Evolutionary conservation across 2,888 invertebrate species (phyloP), one percentile per base, ranked within the genome.

Genomic region (Eupithecia insigniata): DNA sequence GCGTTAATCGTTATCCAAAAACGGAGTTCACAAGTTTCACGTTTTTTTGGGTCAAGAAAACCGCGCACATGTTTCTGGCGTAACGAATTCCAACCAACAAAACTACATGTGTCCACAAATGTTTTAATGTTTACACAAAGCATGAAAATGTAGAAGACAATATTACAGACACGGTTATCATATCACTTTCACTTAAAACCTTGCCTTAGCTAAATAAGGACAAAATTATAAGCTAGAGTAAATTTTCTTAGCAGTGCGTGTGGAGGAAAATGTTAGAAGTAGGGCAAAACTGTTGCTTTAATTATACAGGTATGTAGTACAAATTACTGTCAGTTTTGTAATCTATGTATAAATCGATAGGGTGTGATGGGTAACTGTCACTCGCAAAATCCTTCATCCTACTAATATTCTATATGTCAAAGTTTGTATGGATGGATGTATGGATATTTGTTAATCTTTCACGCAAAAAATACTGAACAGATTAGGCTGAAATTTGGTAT

Each of bases 31-130:
- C 71, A 28, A 61, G 71, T 75, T 74, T 60, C 66, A 67, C 71
- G 67, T 22, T 64, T 76, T n/a, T 76, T 75, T 77, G 68, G 78
- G 80, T 79, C 79, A 78, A 79, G 78, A 76, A 75, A 72, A 76
- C 73, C 71, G 67, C 69, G 70, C 75, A 67, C 62, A 58, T 66
- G 58, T 34, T 34, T 66, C 16, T 78, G 69, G 75, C 67, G 77
- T 74, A 78, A 78, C 36, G 10, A 34, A 64, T 64, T 51, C 30
- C 61, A 69, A 30, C 30, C 7, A 62, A 60, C 36, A 28, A 60
- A 58, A 26, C 70, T 67, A 55, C 55, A 4, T 65, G 64, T 71
- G 39, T 71, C 60, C 26, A 65, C 69, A 74, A 76, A 18, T 43
- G 67, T 77, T 77, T 71, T 72, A 76, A 77, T 80, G 78, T 79